Percentiles rank a stretch among this genome's conserved stretches.
phyloP scores from a whole-genome alignment of 2,797 vertebrate genomes.

The Novumbra hubbsi region DNA sequence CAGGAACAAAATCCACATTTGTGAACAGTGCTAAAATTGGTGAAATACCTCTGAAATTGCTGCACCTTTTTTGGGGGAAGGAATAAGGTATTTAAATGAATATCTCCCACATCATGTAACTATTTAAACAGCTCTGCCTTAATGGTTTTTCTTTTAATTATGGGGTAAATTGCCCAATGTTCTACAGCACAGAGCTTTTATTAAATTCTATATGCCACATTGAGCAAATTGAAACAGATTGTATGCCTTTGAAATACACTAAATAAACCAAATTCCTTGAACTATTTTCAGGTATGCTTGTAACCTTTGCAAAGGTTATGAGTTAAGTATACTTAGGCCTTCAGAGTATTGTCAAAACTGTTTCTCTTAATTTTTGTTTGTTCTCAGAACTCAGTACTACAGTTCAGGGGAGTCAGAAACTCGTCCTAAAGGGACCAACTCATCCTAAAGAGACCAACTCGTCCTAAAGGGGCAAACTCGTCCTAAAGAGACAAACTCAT shows the following conservation, averaged over 20 bases:
- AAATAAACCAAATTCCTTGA: conserved; percentile 20
- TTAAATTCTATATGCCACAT: conserved; percentile 53
- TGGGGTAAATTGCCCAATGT: conserved; percentile 63
- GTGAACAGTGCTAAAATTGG: conserved; percentile 36
- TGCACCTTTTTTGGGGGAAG: conserved; percentile 15
- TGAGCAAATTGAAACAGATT: conserved; percentile 36
- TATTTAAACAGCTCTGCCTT: conserved; percentile 56
- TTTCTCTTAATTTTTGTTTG: conserved; percentile 9
- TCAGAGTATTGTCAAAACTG: background rate
- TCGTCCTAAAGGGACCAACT: too few species aligned
- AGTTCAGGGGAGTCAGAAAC: conserved; percentile 13
- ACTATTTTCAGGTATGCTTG: conserved; percentile 6
- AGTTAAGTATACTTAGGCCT: background rate
- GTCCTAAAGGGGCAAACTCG: too few species aligned
- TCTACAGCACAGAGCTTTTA: conserved; percentile 48
- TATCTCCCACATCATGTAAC: conserved; percentile 46
- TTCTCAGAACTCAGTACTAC: background rate
- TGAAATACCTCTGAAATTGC: conserved; percentile 58
- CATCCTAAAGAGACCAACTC: too few species aligned
- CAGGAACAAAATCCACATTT: conserved; percentile 45
- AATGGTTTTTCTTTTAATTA: conserved; percentile 53
- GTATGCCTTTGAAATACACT: conserved; percentile 38
- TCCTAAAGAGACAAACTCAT: too few species aligned
- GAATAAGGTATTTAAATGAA: conserved; percentile 11
- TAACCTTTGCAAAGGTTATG: conserved; percentile 11